Conservation (phyloP, 2,797 vertebrate genomes). For the Phrynocephalus forsythii region DNA sequence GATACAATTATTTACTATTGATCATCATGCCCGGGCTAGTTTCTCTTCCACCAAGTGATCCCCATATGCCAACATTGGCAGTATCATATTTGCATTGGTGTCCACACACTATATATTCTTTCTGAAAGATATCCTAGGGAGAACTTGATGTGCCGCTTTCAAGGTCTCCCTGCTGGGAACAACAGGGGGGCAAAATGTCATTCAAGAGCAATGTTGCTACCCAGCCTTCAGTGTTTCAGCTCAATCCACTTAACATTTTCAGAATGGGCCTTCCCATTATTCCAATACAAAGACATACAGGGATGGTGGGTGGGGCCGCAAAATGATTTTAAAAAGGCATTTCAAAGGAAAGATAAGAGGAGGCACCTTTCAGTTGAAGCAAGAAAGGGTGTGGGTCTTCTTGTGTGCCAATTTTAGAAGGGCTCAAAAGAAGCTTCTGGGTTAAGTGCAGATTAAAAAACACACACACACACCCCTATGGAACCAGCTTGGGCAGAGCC, state of each 20-base stretch:
- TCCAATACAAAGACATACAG: slow-evolving; percentile 45
- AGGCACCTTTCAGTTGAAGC: slow-evolving; percentile 51
- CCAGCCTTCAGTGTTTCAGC: slow-evolving; percentile 41
- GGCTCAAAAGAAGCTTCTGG: slow-evolving; percentile 60
- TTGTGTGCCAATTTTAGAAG: slow-evolving; percentile 42
- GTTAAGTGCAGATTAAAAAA: slow-evolving; percentile 71
- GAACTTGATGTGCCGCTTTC: not conserved
- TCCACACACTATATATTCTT: not conserved
- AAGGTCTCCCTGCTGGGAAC: not conserved
- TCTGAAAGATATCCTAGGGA: not conserved
- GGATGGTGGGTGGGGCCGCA: not conserved
- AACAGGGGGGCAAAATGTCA: not conserved
- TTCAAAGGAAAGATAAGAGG: slow-evolving; percentile 44
- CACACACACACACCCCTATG: slow-evolving; percentile 54
- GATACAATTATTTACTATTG: not conserved
- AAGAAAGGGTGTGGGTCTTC: slow-evolving; percentile 40
- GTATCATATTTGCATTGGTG: not conserved
- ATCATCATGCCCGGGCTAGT: not conserved
- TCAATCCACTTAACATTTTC: slow-evolving; percentile 41
- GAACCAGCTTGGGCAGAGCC: slow-evolving; percentile 63
- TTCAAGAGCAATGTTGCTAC: not conserved
- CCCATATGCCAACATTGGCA: not conserved
- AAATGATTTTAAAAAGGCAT: slow-evolving; percentile 24
- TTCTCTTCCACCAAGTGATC: not conserved
- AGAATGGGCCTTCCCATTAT: slow-evolving; percentile 38